Conservation (phyloP, 23 tunicate genomes). For the Styela clava region DNA sequence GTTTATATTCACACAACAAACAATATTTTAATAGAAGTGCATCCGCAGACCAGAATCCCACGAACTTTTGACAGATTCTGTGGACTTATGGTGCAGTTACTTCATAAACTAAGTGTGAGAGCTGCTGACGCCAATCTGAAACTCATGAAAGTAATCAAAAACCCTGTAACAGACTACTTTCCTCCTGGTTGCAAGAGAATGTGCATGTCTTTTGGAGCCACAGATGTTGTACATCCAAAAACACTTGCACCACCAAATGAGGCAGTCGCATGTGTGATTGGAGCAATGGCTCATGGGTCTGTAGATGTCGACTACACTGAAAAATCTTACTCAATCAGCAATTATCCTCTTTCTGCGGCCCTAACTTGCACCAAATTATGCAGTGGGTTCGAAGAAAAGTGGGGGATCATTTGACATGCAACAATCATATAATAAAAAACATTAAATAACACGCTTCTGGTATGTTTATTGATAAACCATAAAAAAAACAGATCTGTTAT, state of each 20-base stretch:
- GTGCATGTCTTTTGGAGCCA: constrained; percentile 65
- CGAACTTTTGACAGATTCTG: constrained; percentile 98
- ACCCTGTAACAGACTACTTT: constrained; percentile 88
- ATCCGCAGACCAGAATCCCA: constrained; percentile 95
- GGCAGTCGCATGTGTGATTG: constrained; percentile 80
- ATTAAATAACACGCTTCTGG: too few species aligned
- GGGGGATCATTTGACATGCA: constrained; percentile 82
- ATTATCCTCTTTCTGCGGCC: constrained; percentile 93
- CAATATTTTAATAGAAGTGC: constrained; percentile 91
- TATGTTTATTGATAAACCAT: too few species aligned
- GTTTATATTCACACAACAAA: constrained; percentile 80
- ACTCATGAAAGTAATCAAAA: constrained; percentile 90
- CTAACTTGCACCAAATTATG: constrained; percentile 79
- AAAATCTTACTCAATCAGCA: constrained; percentile 67
- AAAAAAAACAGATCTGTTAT: too few species aligned
- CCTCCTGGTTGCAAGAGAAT: constrained; percentile 92
- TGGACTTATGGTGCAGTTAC: constrained; percentile 92
- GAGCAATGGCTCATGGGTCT: constrained; percentile 99
- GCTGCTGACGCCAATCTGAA: constrained; percentile 87
- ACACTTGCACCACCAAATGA: constrained; percentile 60
- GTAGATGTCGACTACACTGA: constrained; percentile 77
- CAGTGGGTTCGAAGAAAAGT: constrained; percentile 85
- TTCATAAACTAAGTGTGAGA: constrained; percentile 79
- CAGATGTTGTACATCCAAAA: constrained; percentile 35
- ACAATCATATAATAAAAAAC: not conserved